A percentile compares a stretch with the other conserved stretches of the same genome.
These are phyloP conservation scores for Babylonia areolata DNA, from an alignment of 1,140 invertebrate species.

Conservation along the genomic window DNA sequence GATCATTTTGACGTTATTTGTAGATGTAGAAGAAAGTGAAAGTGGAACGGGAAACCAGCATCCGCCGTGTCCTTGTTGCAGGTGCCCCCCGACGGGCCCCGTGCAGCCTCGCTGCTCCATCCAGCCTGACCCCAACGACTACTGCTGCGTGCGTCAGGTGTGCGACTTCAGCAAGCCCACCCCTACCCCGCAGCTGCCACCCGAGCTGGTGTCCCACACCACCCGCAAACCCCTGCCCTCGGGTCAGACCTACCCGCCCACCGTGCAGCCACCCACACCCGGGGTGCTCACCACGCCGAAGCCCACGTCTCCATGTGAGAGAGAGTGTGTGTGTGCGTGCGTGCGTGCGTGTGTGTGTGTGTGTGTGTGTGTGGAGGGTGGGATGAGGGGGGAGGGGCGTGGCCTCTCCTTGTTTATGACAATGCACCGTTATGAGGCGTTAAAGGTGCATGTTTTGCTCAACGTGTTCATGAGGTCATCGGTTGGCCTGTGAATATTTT, in stretches of 20 bases:
- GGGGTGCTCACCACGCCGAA: too few relatives aligned
- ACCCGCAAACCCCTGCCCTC: neutral
- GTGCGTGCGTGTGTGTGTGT: conserved; percentile 19
- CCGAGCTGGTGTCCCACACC: neutral
- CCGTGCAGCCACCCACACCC: neutral
- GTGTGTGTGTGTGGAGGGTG: conserved; percentile 3
- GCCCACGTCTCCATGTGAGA: conserved; percentile 2
- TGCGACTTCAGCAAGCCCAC: conserved; percentile 61
- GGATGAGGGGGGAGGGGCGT: too few relatives aligned
- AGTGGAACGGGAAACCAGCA: too few relatives aligned
- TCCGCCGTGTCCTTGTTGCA: conserved; percentile 40
- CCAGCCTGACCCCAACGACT: conserved; percentile 59
- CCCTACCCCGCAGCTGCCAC: conserved; percentile 35
- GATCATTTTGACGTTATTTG: too few relatives aligned
- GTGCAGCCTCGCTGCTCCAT: conserved; percentile 57
- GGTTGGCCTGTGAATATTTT: too few relatives aligned
- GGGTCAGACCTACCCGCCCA: conserved; percentile 3
- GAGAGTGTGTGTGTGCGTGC: neutral
- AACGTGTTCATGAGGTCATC: too few relatives aligned
- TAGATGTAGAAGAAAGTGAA: too few relatives aligned
- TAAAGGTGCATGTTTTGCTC: too few relatives aligned
- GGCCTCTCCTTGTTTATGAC: too few relatives aligned
- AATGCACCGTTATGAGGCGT: too few relatives aligned
- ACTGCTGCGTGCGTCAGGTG: conserved; percentile 57
- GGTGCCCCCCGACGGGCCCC: conserved; percentile 55